Percentiles rank a stretch among this genome's conserved stretches.
Conservation (phyloP, 2,888 invertebrate species). For the Coenonympha glycerion region DNA sequence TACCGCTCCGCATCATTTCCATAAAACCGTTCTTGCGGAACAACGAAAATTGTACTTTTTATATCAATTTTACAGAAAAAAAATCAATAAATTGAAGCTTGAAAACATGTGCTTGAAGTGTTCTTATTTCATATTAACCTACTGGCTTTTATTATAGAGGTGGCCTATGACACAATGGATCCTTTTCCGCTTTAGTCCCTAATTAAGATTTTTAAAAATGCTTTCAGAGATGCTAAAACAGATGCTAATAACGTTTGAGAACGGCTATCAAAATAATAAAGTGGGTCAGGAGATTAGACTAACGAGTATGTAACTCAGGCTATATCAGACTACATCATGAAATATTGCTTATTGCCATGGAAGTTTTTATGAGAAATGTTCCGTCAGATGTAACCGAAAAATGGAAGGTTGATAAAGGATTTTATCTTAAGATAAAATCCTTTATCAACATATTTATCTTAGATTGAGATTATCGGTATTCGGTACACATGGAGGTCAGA, state of each 20-base stretch:
- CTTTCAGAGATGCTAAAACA: too few relatives aligned
- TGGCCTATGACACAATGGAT: too few relatives aligned
- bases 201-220: too few relatives aligned
- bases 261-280: too few relatives aligned
- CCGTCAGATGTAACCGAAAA: background rate
- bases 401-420: background rate
- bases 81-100: background rate
- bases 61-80: background rate
- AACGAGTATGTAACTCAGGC: too few relatives aligned
- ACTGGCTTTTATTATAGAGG: too few relatives aligned
- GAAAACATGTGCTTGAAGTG: background rate
- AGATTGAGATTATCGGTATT: background rate
- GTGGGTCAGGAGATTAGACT: too few relatives aligned
- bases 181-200: too few relatives aligned
- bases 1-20: conserved; percentile 29
- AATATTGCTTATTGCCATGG: too few relatives aligned
- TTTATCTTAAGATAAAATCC: background rate
- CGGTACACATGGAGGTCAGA: background rate
- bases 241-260: too few relatives aligned
- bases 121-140: background rate
- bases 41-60: conserved; percentile 18
- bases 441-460: background rate
- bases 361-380: background rate
- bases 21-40: conserved; percentile 22
- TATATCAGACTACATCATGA: too few relatives aligned